A percentile compares a stretch with the other conserved stretches of the same genome.
phyloP scores from a whole-genome alignment of 2,113 vertebrate species.

The Cyprinus carpio region DNA sequence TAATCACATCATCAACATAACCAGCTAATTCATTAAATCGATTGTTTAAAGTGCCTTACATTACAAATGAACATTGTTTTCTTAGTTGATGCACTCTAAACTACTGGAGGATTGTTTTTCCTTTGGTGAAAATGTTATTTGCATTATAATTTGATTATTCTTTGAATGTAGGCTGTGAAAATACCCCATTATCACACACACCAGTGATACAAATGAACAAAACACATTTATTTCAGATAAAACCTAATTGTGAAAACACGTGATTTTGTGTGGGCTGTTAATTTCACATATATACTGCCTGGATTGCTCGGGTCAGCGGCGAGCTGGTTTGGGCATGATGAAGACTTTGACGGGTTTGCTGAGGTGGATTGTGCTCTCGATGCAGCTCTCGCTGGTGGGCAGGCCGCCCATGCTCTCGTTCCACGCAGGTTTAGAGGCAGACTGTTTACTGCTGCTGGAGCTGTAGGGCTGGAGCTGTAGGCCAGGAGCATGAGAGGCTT shows the following conservation, averaged over 20 bases:
- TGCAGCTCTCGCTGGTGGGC: constrained; percentile 74
- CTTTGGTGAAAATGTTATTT: background rate
- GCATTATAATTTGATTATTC: background rate
- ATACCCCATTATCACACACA: background rate
- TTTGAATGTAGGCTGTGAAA: background rate
- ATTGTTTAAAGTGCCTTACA: background rate
- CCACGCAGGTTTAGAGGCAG: constrained; percentile 76
- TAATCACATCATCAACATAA: constrained; percentile 62
- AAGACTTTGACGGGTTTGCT: constrained; percentile 94
- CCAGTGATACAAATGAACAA: background rate
- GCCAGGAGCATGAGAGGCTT: constrained; percentile 94
- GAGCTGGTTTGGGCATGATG: constrained; percentile 94
- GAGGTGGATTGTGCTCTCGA: constrained; percentile 91
- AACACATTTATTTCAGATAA: constrained; percentile 21
- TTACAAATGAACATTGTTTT: background rate
- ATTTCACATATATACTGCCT: background rate
- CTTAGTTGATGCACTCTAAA: background rate
- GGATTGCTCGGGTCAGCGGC: constrained; percentile 73
- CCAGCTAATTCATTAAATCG: background rate
- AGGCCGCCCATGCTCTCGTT: constrained; percentile 77
- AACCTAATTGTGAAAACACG: background rate
- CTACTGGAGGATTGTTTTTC: background rate
- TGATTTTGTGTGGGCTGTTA: background rate
- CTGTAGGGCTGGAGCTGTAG: constrained; percentile 92
- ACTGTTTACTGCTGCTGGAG: constrained; percentile 74